Conservation (phyloP, 2,797 vertebrate species). For the Phoxinus dragarum region DNA sequence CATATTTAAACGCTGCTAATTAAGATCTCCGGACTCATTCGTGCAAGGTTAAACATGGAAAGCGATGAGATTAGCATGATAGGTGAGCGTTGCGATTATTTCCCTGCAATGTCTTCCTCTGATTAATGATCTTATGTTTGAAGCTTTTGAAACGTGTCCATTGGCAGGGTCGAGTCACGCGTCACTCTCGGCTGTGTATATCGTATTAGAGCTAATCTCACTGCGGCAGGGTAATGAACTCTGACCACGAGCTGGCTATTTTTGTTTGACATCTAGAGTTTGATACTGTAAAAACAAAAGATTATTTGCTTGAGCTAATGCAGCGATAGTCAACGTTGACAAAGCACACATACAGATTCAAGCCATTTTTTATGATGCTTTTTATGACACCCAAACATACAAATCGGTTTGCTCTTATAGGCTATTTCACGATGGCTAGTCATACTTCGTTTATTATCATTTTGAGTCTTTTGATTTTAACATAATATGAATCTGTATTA, state of each 20-base stretch:
- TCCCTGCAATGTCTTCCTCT: background rate
- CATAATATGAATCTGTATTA: background rate
- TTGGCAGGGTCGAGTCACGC: background rate
- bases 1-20: slow-evolving; percentile 76
- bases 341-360: background rate
- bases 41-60: slow-evolving; percentile 66
- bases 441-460: background rate
- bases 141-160: slow-evolving; percentile 3
- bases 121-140: background rate
- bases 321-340: background rate
- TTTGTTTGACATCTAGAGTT: slow-evolving; percentile 6
- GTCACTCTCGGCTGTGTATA: slow-evolving; percentile 12
- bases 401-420: background rate
- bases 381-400: background rate
- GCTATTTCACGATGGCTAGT: background rate
- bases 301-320: background rate
- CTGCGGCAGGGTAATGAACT: slow-evolving; percentile 21
- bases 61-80: slow-evolving; percentile 64
- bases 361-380: background rate
- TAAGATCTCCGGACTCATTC: slow-evolving; percentile 70
- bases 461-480: background rate
- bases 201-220: slow-evolving; percentile 31
- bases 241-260: background rate
- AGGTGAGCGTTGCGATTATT: background rate
- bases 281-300: slow-evolving; percentile 11